Base-by-base conservation (phyloP, 2,888 invertebrate genomes). In the Omphaloscelis lunosa region DNA sequence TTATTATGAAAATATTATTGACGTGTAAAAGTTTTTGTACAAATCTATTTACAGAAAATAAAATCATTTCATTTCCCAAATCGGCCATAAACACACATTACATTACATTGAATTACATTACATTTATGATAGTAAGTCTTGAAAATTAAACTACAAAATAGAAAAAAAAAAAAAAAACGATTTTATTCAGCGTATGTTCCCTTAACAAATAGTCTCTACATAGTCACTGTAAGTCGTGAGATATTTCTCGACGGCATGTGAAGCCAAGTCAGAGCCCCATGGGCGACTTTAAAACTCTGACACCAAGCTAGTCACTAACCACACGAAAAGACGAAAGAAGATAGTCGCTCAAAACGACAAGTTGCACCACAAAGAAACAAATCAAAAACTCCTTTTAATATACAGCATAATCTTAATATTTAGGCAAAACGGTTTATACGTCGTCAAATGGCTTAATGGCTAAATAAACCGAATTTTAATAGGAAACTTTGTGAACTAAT, bases 391-490 rank as follows among this genome's bases (percentile, higher is more conserved):
- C 88, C 86, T 91, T 82, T 90, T 91, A 92, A 90, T 85, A 91
- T 88, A 88, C 88, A 90, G 86, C 88, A 77, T 77, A 87, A 90
- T 89, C 89, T 91, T 88, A 91, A 91, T 92, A 91, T 92, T 92
- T 90, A 90, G 83, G 84, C 86, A 82, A 90, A 90, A 91, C 92
- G 89, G 90, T 93, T 90, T 93, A 92, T 92, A 89, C 89, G 90
- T 92, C 93, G 89, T 91, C 93, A 92, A 93, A 93, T 92, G 88
- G 91, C 93, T 93, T 95, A 94, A 94, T 95, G 93, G 92, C 91
- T 92, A 93, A 93, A 93, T 93, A 95, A 94, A 95, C 94, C 90
- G 92, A 93, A 92, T 93, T 94, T 93, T 91, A 92, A 93, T 93
- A 91, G 88, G 89, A 91, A 93, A 92, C 90, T 92, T 91, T 87